These are phyloP conservation scores for Sebastes elongatus DNA, from an alignment of 2,797 vertebrate genomes.

Conservation along the genomic window DNA sequence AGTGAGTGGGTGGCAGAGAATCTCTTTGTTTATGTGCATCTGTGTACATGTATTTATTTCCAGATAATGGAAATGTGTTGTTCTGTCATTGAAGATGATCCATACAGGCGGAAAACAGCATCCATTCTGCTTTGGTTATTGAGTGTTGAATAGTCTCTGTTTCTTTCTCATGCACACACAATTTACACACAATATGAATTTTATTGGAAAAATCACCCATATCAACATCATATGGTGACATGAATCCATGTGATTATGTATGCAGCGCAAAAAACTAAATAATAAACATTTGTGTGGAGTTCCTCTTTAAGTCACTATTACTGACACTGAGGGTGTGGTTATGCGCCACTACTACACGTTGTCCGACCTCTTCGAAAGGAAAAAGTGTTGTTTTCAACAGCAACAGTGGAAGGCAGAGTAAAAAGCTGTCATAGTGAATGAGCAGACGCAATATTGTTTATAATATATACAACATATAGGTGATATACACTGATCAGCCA, in stretches of 20 bases:
- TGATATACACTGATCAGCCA: too few relatives aligned
- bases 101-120: not conserved
- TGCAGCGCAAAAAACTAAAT: not conserved
- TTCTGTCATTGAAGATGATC: slow-evolving; percentile 35
- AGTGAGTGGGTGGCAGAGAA: slow-evolving; percentile 3
- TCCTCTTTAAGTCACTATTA: not conserved
- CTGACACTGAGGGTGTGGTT: not conserved
- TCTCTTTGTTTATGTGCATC: slow-evolving; percentile 59
- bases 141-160: not conserved
- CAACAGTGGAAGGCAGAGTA: not conserved
- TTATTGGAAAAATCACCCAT: not conserved
- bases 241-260: not conserved
- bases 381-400: not conserved
- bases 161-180: not conserved
- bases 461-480: too few relatives aligned
- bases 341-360: not conserved
- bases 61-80: slow-evolving; percentile 53
- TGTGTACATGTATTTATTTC: slow-evolving; percentile 35
- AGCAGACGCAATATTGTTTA: not conserved
- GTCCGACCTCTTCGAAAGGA: not conserved
- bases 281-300: not conserved
- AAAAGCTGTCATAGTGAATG: not conserved
- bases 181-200: not conserved
- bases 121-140: not conserved
- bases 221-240: not conserved